Evolutionary conservation across 2,888 invertebrate genomes (phyloP).

Genomic region (Cephus pygmeus): DNA sequence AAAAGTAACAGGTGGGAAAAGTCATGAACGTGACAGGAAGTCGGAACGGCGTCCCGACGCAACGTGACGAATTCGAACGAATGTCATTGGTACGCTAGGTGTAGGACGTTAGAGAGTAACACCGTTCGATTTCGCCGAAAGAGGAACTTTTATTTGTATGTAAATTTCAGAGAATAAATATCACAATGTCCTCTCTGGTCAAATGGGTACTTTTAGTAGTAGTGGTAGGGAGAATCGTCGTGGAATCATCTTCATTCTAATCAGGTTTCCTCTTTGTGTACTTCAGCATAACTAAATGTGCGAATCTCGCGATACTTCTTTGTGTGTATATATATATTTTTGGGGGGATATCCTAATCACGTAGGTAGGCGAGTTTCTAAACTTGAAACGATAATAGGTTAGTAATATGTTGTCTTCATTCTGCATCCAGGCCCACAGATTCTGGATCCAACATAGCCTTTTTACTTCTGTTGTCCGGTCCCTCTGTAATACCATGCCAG

Average conservation of each 20-base stretch:
- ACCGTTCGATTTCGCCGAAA: background rate
- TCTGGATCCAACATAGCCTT: conserved; percentile 52
- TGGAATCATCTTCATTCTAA: background rate
- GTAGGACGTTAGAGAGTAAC: background rate
- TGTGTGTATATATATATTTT: background rate
- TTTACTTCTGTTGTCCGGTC: conserved; percentile 41
- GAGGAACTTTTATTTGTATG: background rate
- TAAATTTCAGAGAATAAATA: background rate
- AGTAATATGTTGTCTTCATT: conserved; percentile 22
- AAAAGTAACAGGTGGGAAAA: conserved; percentile 26
- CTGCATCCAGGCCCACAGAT: conserved; percentile 45
- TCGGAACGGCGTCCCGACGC: conserved; percentile 10
- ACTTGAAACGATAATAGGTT: background rate
- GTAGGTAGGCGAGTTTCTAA: background rate
- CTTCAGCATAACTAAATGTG: background rate
- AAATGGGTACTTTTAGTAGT: background rate
- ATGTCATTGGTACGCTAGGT: background rate
- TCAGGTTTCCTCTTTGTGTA: background rate
- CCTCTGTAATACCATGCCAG: conserved; percentile 35
- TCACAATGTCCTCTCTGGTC: background rate
- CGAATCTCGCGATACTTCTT: background rate
- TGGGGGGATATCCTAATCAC: background rate
- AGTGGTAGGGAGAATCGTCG: background rate
- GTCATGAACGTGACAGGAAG: conserved; percentile 44
- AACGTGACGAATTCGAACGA: background rate